A percentile compares a stretch with the other conserved stretches of the same genome.
These are phyloP conservation scores for Anthonomus grandis DNA, from an alignment of 1,140 invertebrate species.

Conservation along the genomic window DNA sequence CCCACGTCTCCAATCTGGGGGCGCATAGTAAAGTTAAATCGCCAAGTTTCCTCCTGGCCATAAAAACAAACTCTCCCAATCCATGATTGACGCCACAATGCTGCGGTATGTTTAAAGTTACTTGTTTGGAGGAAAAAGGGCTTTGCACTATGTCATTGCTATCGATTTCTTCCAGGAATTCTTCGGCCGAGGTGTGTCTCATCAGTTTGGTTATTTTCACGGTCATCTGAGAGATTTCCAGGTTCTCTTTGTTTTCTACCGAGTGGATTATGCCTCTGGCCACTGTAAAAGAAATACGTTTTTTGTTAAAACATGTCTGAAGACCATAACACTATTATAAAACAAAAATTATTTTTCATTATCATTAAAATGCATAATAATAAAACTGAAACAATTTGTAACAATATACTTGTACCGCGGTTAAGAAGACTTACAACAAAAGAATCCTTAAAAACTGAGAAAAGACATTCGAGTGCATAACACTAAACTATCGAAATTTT, in stretches of 20 bases:
- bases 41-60: conserved; percentile 69
- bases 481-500: too few species aligned
- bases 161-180: conserved; percentile 42
- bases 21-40: conserved; percentile 69
- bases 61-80: conserved; percentile 73
- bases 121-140: conserved; percentile 40
- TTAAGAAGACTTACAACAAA: too few species aligned
- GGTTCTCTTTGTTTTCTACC: conserved; percentile 58
- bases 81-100: conserved; percentile 69
- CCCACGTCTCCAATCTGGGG: conserved; percentile 68
- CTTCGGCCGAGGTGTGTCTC: conserved; percentile 52
- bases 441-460: too few species aligned
- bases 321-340: background rate
- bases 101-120: conserved; percentile 56
- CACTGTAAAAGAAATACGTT: conserved; percentile 52
- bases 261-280: conserved; percentile 65
- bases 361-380: too few species aligned
- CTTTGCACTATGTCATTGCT: conserved; percentile 30
- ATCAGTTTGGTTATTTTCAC: conserved; percentile 66
- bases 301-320: too few species aligned
- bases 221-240: conserved; percentile 64
- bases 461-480: too few species aligned
- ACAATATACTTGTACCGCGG: too few species aligned
- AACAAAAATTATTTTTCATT: too few species aligned
- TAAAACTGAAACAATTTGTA: too few species aligned